Evolutionary conservation across 2,797 vertebrate species (phyloP).

Genomic region (Syncerus caffer): DNA sequence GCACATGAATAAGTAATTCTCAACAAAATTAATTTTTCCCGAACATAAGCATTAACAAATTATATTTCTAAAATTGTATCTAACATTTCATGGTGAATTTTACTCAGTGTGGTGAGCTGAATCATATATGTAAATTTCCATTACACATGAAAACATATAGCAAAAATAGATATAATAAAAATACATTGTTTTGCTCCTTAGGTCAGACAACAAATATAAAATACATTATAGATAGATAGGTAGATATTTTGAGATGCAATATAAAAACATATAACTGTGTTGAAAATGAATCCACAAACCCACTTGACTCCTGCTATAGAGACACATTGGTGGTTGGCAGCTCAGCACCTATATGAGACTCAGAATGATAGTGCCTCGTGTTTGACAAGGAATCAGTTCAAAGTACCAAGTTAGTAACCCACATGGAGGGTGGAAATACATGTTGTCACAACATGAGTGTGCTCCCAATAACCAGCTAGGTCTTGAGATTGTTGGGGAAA

Average conservation of each 20-base stretch:
- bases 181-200: background rate
- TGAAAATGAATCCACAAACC: background rate
- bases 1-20: background rate
- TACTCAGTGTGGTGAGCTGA: background rate
- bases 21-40: background rate
- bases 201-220: background rate
- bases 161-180: background rate
- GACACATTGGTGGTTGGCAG: background rate
- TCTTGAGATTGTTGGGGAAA: background rate
- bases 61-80: background rate
- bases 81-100: background rate
- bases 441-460: background rate
- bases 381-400: background rate
- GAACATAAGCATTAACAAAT: background rate
- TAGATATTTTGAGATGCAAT: background rate
- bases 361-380: background rate
- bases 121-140: background rate
- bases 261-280: background rate
- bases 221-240: background rate
- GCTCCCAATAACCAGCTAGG: background rate
- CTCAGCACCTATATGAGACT: background rate
- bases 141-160: background rate
- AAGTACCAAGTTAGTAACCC: background rate
- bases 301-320: background rate
- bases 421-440: background rate